Evolutionary conservation across 2,888 invertebrate species (phyloP), one percentile per base, ranked within the genome.

Genomic region (Ectobius pallidus): DNA sequence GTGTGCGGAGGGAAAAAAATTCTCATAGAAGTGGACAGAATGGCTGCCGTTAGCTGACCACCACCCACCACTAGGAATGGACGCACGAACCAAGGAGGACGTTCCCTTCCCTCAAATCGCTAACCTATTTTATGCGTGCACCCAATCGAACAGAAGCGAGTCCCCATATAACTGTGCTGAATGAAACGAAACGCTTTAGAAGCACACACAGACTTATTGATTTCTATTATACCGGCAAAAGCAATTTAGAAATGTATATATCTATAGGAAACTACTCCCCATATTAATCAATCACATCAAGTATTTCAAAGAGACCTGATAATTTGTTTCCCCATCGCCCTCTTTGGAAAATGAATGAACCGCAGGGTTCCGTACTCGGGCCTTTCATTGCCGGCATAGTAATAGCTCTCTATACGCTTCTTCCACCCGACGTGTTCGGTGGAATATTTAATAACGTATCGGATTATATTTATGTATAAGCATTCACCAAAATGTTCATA

Each of bases 201-300:
- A 14, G 55, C 55, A 27, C 25, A 7, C 46, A n/a, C 46, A 46
- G n/a, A 46, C 9, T 55, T 55, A 55, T 55, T 55, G 55, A 22
- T 55, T 55, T 55, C 55, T 55, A 25, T 46, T 46, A 46, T 55
- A 27, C 6, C 7, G 16, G 1, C n/a, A 27, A 22, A 25, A 55
- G 14, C 55, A 55, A 55, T 55, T 55, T 55, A 55, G 55, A 55
- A 55, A 27, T 25, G 55, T 55, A 25, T 55, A 27, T 27, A 27
- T 25, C 55, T 27, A 3, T 55, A 25, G 11, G 30, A 7, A 20
- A 9, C 22, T 52, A 52, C 18, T 52, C 14, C 22, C 27, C 55
- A 32, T 42, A 63, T 63, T 39, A 63, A 63, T 39, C 63, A 34
- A 63, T 34, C 63, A 63, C 34, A 34, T 62, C 63, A 63, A 34